Base-by-base conservation (phyloP, 1,140 invertebrate species). In the Eriosoma lanigerum region DNA sequence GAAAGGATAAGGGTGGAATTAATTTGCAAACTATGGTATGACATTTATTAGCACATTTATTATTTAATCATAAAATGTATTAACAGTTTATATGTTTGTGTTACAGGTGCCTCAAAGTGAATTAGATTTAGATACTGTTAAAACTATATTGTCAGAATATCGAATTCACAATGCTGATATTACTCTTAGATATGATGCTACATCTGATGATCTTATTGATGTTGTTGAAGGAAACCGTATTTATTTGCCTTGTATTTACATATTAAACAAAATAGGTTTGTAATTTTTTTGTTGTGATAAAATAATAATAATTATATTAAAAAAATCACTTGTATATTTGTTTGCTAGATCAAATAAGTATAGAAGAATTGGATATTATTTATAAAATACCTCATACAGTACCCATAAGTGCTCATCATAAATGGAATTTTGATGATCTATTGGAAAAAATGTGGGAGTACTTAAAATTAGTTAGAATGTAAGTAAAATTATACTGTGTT, bases 361-460 rank as follows among this genome's bases (percentile, higher is more conserved):
- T 95, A 85, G 93, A 98, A 89, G 98, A 99, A 87, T 87, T 99
- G 83, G 98, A 99, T 85, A 92, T 99, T 64, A 98, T 99, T 85
- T 99, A 98, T 87, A 97, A 97, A 89, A 97, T 99, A 85, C 98
- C 98, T 4, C 98, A 99, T 86, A 98, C 96, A 86, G 97, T 99
- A 17, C 98, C 98, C 0, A 98, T 99, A 82, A 99, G 97, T 78
- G 98, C 98, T 76, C 98, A 99, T 89, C 97, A 99, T 86, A 96
- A 95, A 85, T 99, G 98, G 98, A 99, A 99, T 86, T 99, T 99
- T 87, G 98, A 99, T 87, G 98, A 99, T 87, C 87, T 99, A 68
- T 86, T 99, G 19, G 97, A 99, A 86, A 98, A 96, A 86, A 98
- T 99, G 93, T 99, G 98, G 98, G 93, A 97, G 82, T 99, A 99